Evolutionary conservation across 2,113 vertebrate genomes (phyloP), one percentile per base, ranked within the genome.

Genomic region (Ptilorrhoa leucosticta): DNA sequence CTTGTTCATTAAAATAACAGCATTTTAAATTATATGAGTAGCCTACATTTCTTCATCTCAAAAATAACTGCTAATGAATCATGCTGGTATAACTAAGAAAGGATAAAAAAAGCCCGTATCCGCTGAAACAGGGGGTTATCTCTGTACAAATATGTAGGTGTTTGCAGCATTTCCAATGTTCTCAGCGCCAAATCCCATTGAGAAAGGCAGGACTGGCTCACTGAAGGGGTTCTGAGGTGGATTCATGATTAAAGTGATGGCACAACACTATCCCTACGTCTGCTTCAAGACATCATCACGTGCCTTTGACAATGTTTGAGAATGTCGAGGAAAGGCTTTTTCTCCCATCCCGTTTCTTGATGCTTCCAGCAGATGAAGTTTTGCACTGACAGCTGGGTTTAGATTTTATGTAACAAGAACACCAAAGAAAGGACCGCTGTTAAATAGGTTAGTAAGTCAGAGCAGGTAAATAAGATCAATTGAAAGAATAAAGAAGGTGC

Each of bases 21-120:
- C 72, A 57, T 95, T 96, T 96, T 92, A 94, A 97, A 95, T 96
- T 80, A 85, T 85, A 96, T 98, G 97, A 94, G 93, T 94, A 93
- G 96, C 96, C 96, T 96, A 95, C 91, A 78, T 92, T 92, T 89
- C 96, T 96, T 83, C 96, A 85, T 89, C 94, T 94, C 94, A 89
- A 90, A 96, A 96, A 95, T 95, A 95, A 97, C 91, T 56, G 92
- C 80, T 97, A 94, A 97, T 98, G 98, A 98, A 97, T 98, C 98
- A 98, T 80, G 77, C 95, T 94, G 95, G 94, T 97, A 98, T 94
- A 98, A 98, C 97, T 97, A 98, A 97, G 95, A 65, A 63, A 35
- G 83, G 96, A 97, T 98, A 95, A 97, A 98, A 98, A 97, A 97
- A 96, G 95, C 53, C 64, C 12, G 33, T 37, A 96, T 85, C 89